Base-by-base conservation (phyloP, 2,113 vertebrate species). In the Progne subis region DNA sequence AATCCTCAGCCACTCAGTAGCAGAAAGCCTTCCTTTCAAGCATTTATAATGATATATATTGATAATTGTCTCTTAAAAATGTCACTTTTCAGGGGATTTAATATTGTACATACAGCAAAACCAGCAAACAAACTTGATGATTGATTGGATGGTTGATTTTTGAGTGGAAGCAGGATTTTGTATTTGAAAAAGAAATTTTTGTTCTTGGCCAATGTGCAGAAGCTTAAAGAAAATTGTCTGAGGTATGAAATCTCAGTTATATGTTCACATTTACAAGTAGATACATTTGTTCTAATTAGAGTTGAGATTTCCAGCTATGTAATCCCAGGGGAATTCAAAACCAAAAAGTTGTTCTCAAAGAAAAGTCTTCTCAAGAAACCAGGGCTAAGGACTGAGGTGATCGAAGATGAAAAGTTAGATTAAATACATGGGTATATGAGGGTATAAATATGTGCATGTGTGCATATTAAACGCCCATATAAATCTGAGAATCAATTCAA, bases 221-320 rank as follows among this genome's bases (percentile, higher is more conserved):
- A 83, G 34, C 79, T 91, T 67, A 83, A 88, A 95, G 59, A 23
- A 93, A 95, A 90, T 57, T 70, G 80, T 85, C 34, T 81, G 72
- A 80, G 41, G 44, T 81, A 86, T 44, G 59, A 90, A 92, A 90
- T 44, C 47, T 81, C 92, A 77, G 59, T 80, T 92, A 59, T 11
- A 52, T 3, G 2, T 74, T 59, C 82, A 34, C 64, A 81, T 81
- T 94, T 88, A 81, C 72, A 90, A 83, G 78, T 4, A 78, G 68
- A 71, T 37, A 78, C 15, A 50, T 88, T 70, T 88, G 47, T 78
- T 88, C 68, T 91, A 90, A 95, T 92, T 91, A 55, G 71, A 85
- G 32, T 15, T 63, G 52, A 83, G 72, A 77, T 60, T 90, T 86
- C 56, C 76, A 90, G 79, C 56, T 64, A 39, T 0, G 0, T 34